Conservation (phyloP, 2,113 vertebrate species). For the Clarias gariepinus region DNA sequence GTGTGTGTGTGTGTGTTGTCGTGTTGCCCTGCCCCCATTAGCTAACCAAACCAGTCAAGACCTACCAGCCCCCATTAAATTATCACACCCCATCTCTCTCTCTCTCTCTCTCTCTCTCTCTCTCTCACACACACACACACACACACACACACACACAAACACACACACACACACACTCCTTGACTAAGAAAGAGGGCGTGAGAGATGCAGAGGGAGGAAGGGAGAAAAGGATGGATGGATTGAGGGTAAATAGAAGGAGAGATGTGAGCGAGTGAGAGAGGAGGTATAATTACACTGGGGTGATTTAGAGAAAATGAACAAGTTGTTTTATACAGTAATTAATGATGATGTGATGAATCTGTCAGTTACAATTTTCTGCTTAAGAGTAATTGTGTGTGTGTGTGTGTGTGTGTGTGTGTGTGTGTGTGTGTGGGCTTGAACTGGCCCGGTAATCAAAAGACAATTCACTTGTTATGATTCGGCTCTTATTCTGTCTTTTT, state of each 20-base stretch:
- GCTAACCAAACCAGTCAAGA: slow-evolving; percentile 45
- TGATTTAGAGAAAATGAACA: slow-evolving; percentile 29
- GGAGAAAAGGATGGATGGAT: neutral
- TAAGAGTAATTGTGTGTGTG: neutral
- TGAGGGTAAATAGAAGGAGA: slow-evolving; percentile 14
- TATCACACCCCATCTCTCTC: slow-evolving; percentile 47
- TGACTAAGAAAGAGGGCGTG: slow-evolving; percentile 32
- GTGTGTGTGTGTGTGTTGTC: slow-evolving; percentile 47
- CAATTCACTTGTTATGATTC: slow-evolving; percentile 1
- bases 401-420: neutral
- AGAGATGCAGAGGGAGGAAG: neutral
- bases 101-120: no score
- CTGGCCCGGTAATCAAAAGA: neutral
- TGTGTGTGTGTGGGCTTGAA: neutral
- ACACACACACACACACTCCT: slow-evolving; percentile 16
- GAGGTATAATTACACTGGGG: slow-evolving; percentile 1
- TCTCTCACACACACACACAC: slow-evolving; percentile 10
- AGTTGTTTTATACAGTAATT: slow-evolving; percentile 35
- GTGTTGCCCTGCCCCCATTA: slow-evolving; percentile 55
- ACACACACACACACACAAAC: slow-evolving; percentile 11
- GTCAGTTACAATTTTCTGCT: slow-evolving; percentile 15
- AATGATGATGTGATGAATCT: slow-evolving; percentile 33
- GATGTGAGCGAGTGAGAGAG: slow-evolving; percentile 10
- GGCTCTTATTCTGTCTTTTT: neutral
- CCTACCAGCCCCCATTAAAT: slow-evolving; percentile 51